Conservation (phyloP, 2,113 vertebrate species). For the Phalacrocorax aristotelis region DNA sequence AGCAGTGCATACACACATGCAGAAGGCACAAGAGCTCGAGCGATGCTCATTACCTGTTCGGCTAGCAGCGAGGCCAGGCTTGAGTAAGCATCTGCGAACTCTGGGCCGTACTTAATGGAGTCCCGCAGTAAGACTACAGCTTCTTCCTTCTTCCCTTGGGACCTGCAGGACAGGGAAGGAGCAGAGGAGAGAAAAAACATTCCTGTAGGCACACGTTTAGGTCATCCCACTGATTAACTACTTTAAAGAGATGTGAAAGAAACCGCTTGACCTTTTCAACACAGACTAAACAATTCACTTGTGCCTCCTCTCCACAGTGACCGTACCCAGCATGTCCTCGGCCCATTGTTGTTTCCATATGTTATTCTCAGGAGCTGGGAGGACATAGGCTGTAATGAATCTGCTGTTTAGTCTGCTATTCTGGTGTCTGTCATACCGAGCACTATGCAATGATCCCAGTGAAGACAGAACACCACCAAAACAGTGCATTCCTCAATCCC, state of each 20-base stretch:
- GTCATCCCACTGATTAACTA: neutral
- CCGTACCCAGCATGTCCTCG: neutral
- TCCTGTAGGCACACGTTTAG: neutral
- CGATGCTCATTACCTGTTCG: constrained; percentile 82
- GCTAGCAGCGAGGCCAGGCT: constrained; percentile 92
- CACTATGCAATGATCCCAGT: neutral
- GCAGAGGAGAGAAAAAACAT: neutral
- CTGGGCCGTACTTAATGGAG: constrained; percentile 86
- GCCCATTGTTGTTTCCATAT: accelerated
- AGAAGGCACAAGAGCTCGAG: accelerated
- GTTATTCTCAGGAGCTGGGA: neutral
- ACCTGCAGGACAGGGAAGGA: constrained; percentile 67
- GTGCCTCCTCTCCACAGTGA: neutral
- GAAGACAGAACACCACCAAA: neutral
- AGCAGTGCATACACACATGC: accelerated
- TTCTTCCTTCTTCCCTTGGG: constrained; percentile 85
- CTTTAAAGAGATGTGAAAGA: neutral
- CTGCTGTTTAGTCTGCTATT: neutral
- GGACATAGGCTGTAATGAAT: neutral
- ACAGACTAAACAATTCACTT: neutral
- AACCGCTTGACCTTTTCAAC: neutral
- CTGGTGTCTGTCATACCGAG: neutral
- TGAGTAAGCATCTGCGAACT: constrained; percentile 94
- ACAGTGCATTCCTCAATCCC: neutral
- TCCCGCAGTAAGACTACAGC: constrained; percentile 83